A percentile compares a stretch with the other conserved stretches of the same genome.
These are phyloP conservation scores for Aquatica leii DNA, from an alignment of 2,888 invertebrate species.

Conservation along the genomic window DNA sequence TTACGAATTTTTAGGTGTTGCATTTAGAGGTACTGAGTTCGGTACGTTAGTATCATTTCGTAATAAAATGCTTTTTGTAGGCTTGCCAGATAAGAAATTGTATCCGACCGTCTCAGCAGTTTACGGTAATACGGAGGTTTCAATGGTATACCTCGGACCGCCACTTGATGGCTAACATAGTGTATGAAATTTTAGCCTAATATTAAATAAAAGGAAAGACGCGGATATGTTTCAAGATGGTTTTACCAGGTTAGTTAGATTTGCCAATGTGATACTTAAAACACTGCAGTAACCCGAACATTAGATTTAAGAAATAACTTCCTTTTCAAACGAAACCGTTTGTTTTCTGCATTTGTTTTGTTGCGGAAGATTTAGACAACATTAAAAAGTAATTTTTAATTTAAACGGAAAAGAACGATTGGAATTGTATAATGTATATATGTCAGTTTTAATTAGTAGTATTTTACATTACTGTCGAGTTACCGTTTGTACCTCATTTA, in stretches of 20 bases:
- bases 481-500: conserved; percentile 4
- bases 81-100: conserved; percentile 90
- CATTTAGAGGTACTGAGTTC: conserved; percentile 85
- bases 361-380: too few relatives aligned
- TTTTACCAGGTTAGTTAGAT: conserved; percentile 55
- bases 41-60: too few relatives aligned
- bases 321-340: too few relatives aligned
- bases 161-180: conserved; percentile 91
- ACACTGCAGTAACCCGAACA: conserved; percentile 31
- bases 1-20: conserved; percentile 97
- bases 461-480: neutral
- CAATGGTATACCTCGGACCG: conserved; percentile 97
- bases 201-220: conserved; percentile 23
- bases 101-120: conserved; percentile 98
- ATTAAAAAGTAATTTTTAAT: too few relatives aligned
- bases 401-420: too few relatives aligned
- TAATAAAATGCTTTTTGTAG: too few relatives aligned
- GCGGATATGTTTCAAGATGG: conserved; percentile 40
- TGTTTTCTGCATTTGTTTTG: too few relatives aligned
- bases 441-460: too few relatives aligned
- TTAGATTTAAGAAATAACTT: conserved; percentile 26
- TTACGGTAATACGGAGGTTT: conserved; percentile 99
- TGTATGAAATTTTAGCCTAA: conserved; percentile 26
- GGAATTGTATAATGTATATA: too few relatives aligned
- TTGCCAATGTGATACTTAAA: conserved; percentile 60